A percentile compares a stretch with the other conserved stretches of the same genome.
Evolutionary conservation across 1,140 invertebrate species (phyloP).

Genomic region (Drosophila ercepeae): DNA sequence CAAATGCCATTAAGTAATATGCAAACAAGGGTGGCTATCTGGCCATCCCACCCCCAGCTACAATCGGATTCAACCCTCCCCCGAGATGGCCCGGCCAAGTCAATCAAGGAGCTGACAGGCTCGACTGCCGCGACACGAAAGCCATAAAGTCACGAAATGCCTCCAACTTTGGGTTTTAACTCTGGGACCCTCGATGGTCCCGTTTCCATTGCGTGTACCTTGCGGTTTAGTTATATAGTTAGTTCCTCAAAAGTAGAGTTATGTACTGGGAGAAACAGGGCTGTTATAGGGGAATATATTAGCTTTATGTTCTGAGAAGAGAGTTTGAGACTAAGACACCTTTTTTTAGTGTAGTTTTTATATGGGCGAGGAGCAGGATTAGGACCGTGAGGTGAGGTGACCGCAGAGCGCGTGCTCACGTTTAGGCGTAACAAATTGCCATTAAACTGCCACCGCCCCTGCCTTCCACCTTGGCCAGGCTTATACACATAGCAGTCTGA

Average conservation of each 20-base stretch:
- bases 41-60: background rate
- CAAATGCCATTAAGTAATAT: constrained; percentile 78
- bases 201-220: constrained; percentile 54
- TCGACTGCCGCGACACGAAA: constrained; percentile 71
- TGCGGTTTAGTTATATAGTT: constrained; percentile 63
- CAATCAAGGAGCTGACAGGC: constrained; percentile 70
- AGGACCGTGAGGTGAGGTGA: constrained; percentile 37
- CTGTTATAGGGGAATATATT: background rate
- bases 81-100: constrained; percentile 31
- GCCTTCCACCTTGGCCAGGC: background rate
- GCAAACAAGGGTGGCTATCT: constrained; percentile 72
- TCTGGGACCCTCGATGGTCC: constrained; percentile 15
- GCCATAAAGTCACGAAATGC: constrained; percentile 79
- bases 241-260: constrained; percentile 26
- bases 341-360: background rate
- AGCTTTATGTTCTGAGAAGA: background rate
- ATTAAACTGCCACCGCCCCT: constrained; percentile 54
- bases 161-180: constrained; percentile 11
- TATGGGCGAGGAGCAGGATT: constrained; percentile 21
- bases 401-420: constrained; percentile 69
- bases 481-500: constrained; percentile 1
- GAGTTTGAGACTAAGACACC: background rate
- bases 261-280: background rate
- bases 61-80: constrained; percentile 8
- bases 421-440: constrained; percentile 83